These are phyloP conservation scores for Tineola bisselliella DNA, from an alignment of 2,888 invertebrate genomes.

Conservation along the genomic window DNA sequence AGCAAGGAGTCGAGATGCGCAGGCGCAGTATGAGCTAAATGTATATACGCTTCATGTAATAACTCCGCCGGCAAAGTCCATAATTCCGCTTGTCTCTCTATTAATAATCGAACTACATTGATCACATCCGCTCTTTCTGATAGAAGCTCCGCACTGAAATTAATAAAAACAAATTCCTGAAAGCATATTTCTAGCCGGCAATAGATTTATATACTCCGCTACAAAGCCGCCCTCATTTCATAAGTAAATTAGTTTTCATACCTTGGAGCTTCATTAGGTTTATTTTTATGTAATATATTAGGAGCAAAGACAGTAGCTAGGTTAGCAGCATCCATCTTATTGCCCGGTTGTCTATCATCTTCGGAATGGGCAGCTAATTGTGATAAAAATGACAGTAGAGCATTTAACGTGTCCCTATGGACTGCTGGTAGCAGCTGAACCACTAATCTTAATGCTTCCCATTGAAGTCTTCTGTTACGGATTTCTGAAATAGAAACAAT, in stretches of 20 bases:
- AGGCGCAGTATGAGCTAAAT: conserved; percentile 86
- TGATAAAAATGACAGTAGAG: conserved; percentile 83
- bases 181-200: no score
- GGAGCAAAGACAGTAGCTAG: conserved; percentile 95
- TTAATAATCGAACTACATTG: conserved; percentile 78
- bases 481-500: conserved; percentile 67
- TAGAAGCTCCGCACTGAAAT: conserved; percentile 71
- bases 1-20: conserved; percentile 78
- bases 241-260: no score
- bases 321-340: conserved; percentile 94
- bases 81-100: conserved; percentile 73
- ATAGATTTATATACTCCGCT: no score
- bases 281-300: conserved; percentile 86
- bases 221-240: no score
- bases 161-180: neutral
- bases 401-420: conserved; percentile 89
- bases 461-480: conserved; percentile 82
- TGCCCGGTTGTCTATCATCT: conserved; percentile 77
- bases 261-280: conserved; percentile 67
- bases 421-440: conserved; percentile 86
- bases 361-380: conserved; percentile 78
- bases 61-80: conserved; percentile 78
- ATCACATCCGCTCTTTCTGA: conserved; percentile 89
- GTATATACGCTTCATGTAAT: conserved; percentile 86
- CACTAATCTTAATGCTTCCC: conserved; percentile 84